phyloP scores from a whole-genome alignment of 2,797 vertebrate species.

The Hydrophis major region DNA sequence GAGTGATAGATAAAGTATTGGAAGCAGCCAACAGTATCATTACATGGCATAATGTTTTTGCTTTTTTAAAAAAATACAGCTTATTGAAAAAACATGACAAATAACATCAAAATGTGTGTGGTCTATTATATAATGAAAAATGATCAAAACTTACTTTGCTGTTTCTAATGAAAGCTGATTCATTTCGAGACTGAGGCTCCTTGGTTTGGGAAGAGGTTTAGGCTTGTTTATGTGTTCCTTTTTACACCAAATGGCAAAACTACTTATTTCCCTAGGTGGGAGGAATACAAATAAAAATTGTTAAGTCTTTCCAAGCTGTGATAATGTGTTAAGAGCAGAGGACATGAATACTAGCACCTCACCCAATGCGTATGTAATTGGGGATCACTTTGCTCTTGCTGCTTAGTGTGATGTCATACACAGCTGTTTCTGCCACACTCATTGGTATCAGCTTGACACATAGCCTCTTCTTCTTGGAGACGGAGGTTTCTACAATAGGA shows the following conservation, averaged over 20 bases:
- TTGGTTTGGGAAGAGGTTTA: conserved; percentile 76
- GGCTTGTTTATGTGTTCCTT: conserved; percentile 73
- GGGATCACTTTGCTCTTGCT: conserved; percentile 83
- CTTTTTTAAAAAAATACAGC: neutral
- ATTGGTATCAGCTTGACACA: conserved; percentile 77
- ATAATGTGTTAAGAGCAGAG: neutral
- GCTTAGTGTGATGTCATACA: conserved; percentile 82
- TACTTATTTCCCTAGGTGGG: conserved; percentile 78
- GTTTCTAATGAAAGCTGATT: conserved; percentile 74
- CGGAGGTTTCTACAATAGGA: conserved; percentile 68
- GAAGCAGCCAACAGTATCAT: neutral
- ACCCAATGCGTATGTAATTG: conserved; percentile 71
- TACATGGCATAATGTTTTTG: neutral
- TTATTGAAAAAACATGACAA: neutral
- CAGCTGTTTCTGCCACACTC: conserved; percentile 72
- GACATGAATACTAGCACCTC: neutral
- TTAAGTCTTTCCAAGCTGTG: fast-evolving
- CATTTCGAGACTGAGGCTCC: conserved; percentile 74
- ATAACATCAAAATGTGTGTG: neutral
- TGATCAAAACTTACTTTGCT: conserved; percentile 8
- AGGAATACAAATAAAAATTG: neutral
- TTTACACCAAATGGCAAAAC: conserved; percentile 86
- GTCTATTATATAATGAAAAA: neutral
- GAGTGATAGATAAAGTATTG: neutral
- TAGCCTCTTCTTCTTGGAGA: conserved; percentile 85